These are phyloP conservation scores for Drosophila sucinea DNA, from an alignment of 1,140 invertebrate species.

Conservation along the genomic window DNA sequence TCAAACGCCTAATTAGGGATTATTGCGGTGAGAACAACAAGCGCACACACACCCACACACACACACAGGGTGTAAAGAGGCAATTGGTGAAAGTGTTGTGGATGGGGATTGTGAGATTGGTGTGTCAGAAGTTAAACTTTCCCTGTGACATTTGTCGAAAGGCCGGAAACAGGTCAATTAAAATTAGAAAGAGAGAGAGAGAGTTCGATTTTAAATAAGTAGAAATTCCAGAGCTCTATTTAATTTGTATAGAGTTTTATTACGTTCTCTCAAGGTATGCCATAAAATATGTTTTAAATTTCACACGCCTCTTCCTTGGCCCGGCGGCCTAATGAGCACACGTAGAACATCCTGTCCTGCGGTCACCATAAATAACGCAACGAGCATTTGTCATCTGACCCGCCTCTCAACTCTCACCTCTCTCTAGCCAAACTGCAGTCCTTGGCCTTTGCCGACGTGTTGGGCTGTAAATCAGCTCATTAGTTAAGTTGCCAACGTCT, in stretches of 20 bases:
- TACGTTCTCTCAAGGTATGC: slow-evolving; percentile 14
- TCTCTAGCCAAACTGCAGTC: slow-evolving; percentile 50
- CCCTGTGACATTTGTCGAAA: neutral
- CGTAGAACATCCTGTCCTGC: slow-evolving; percentile 75
- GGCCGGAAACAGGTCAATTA: too few species aligned
- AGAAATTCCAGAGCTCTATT: too few species aligned
- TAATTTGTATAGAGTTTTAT: too few species aligned
- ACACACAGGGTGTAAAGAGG: slow-evolving; percentile 8
- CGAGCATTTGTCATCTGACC: slow-evolving; percentile 76
- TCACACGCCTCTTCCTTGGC: neutral
- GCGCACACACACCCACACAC: slow-evolving; percentile 25
- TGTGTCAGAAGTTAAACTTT: neutral
- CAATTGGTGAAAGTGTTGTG: neutral
- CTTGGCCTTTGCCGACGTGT: slow-evolving; percentile 61
- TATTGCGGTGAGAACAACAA: slow-evolving; percentile 42
- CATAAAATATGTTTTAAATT: slow-evolving; percentile 40
- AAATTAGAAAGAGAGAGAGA: too few species aligned
- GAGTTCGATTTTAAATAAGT: too few species aligned
- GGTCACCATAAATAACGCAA: slow-evolving; percentile 76
- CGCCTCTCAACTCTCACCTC: slow-evolving; percentile 12
- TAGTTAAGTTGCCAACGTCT: slow-evolving; percentile 72
- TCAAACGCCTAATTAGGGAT: slow-evolving; percentile 72
- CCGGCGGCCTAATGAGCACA: slow-evolving; percentile 67
- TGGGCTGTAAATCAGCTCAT: slow-evolving; percentile 81
- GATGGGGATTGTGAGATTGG: neutral